Evolutionary conservation across 2,797 vertebrate genomes (phyloP), one percentile per base, ranked within the genome.

Genomic region (Mycteria americana): DNA sequence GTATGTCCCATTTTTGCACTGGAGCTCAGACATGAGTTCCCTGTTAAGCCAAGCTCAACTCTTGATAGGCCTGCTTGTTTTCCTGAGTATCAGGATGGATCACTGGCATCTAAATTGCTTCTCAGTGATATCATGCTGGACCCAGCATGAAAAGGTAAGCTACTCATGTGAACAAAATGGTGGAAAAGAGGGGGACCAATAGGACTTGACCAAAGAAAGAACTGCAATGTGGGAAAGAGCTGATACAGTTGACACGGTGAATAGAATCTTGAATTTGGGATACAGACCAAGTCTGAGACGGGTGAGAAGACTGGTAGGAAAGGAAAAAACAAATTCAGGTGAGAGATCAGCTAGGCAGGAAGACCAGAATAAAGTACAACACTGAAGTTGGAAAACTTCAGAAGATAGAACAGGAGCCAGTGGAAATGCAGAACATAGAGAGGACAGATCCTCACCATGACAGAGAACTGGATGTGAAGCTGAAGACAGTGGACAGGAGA

Each of bases 91-190:
- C 48, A 81, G 19, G 30, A 67, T 51, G 27, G 35, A 84, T 33
- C 65, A 74, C 57, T 30, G 10, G 22, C 35, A 81, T 35, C 70
- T 81, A 45, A 78, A 56, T 19, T 68, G 63, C 39, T 53, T 68
- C 77, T 75, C 70, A n/a, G 22, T 41, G 35, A 92, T 53, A 18
- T 12, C 21, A 43, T 50, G 21, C 12, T 56, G 39, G 48, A 85
- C 25, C 11, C 30, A 50, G 31, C 18, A 50, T 11, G 31, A 65
- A 78, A 30, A 54, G 4, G 13, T 43, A 63, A 81, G 33, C 23
- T 53, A 72, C 23, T 5, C 37, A 76, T 0, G 0, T 31, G 31
- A 87, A 53, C 11, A 48, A 79, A 77, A 59, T 15, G 2, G 27
- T 43, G 19, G 21, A 53, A 79, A 76, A 84, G 39, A 65, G 43